Conservation (phyloP, 2,888 invertebrate genomes). For the Eustalomyia histrio region DNA sequence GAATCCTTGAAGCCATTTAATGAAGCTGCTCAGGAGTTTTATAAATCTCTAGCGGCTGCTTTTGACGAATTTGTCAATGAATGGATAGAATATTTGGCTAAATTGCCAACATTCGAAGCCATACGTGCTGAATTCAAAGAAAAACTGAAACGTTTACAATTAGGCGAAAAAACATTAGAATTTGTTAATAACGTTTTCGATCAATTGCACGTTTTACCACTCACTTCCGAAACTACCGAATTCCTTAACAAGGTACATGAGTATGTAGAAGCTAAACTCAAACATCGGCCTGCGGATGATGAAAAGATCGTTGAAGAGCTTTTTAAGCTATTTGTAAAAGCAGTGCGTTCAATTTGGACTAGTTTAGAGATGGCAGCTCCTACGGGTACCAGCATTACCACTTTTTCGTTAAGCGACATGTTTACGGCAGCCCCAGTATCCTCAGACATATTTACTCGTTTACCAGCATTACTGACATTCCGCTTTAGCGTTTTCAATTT, state of each 20-base stretch:
- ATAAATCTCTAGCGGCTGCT: slow-evolving; percentile 76
- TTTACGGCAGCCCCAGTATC: slow-evolving; percentile 39
- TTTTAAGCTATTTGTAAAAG: slow-evolving; percentile 81
- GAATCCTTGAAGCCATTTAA: slow-evolving; percentile 76
- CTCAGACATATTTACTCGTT: slow-evolving; percentile 77
- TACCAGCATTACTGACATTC: slow-evolving; percentile 82
- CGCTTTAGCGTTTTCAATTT: slow-evolving; percentile 83
- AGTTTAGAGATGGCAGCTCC: slow-evolving; percentile 65
- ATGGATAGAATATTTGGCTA: slow-evolving; percentile 80
- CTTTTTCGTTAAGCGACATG: slow-evolving; percentile 53
- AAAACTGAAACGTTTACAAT: slow-evolving; percentile 78
- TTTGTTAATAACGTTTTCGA: slow-evolving; percentile 82
- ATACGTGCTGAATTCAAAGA: slow-evolving; percentile 69
- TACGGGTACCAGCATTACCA: slow-evolving; percentile 22
- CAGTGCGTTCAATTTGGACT: slow-evolving; percentile 81
- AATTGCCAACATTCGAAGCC: slow-evolving; percentile 79
- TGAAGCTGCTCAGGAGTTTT: slow-evolving; percentile 78
- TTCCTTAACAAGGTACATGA: slow-evolving; percentile 82
- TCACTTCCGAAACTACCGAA: slow-evolving; percentile 83
- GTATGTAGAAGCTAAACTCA: slow-evolving; percentile 85
- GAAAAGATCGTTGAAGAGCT: slow-evolving; percentile 83
- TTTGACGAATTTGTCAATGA: slow-evolving; percentile 71
- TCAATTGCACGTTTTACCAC: slow-evolving; percentile 82
- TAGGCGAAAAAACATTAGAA: slow-evolving; percentile 82
- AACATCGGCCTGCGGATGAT: slow-evolving; percentile 83